Evolutionary conservation across 2,888 invertebrate genomes (phyloP), one percentile per base, ranked within the genome.

Genomic region (Cosmopolites sordidus): DNA sequence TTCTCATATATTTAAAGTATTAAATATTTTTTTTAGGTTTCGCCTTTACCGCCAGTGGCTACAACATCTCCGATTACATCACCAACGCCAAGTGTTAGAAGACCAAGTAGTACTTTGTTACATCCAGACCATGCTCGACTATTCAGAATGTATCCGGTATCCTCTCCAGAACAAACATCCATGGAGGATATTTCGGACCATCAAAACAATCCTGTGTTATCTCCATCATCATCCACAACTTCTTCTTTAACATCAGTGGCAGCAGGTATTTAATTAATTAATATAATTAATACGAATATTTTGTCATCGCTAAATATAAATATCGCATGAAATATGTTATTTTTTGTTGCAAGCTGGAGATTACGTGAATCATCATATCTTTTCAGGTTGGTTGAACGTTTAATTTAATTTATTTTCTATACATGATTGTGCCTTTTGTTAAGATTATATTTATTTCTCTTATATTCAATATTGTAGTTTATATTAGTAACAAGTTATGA

Each of bases 71-170:
- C 72, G 3, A 48, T 68, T 12, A 61, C 68, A 16, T 73, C 73
- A 4, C 73, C 74, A 16, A 73, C 73, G 0, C 68, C 74, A 17
- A 72, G 72, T 54, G 51, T 69, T 43, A 72, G 80, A 38, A 74
- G 83, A 49, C 81, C 82, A 47, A 82, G 83, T 61, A 77, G 77
- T 40, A 74, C 78, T 14, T 73, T 85, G 1, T 74, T 86, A 50
- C 86, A 86, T 73, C 86, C 86, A 5, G 83, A 86, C 66, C 84
- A 85, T 69, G 86, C 86, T 16, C 74, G 84, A 9, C 72, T 84
- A n/a, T 77, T 83, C 16, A 73, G 72, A 66, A 74, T 67, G 64
- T 76, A 62, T 68, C 76, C 59, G 41, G 58, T 56, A 68, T 69
- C 70, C 69, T 71, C 77, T 2, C 73, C 75, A 0, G 76, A 78